Evolutionary conservation across 2,797 vertebrate genomes (phyloP), one percentile per base, ranked within the genome.

Genomic region (Lagocephalus sceleratus): DNA sequence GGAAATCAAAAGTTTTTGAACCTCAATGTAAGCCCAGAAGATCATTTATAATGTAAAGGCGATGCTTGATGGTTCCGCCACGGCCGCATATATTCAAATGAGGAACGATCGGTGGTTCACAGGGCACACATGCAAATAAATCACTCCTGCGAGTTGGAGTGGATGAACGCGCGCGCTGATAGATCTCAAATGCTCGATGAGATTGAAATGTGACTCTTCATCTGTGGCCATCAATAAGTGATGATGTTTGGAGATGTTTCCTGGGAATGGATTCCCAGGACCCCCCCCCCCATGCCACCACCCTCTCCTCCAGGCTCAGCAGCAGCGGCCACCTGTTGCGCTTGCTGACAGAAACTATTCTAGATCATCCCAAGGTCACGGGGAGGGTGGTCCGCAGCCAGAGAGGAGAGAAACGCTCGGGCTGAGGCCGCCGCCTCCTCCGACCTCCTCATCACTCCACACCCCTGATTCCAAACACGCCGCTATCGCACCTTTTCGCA

Each of bases 271-370:
- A 85, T 76, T 66, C 76, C 81, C 73, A 60, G 71, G 66, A 79
- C 72, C 66, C 59, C 67, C n/a, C n/a, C n/a, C n/a, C n/a, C n/a
- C n/a, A n/a, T n/a, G n/a, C n/a, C n/a, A n/a, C n/a, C n/a, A n/a
- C n/a, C n/a, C 61, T 84, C 76, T 76, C 79, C 79, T 88, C 90
- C 85, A 85, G 83, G 88, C 85, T 79, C 75, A 74, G 78, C 38
- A 81, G 87, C 86, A 14, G 78, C 84, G 76, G 66, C 85, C 90
- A 91, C 89, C 90, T 91, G 89, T 89, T 88, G 90, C 86, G 85
- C 79, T 85, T 78, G 81, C 71, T 81, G 81, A 85, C 79, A 85
- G 82, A 87, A 90, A 91, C 90, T 85, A 87, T 88, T 86, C 87
- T 86, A 87, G 88, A 90, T 85, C 83, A 86, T 81, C 71, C 66